Conservation (phyloP, 1,140 invertebrate genomes). For the Euwallacea fornicatus region DNA sequence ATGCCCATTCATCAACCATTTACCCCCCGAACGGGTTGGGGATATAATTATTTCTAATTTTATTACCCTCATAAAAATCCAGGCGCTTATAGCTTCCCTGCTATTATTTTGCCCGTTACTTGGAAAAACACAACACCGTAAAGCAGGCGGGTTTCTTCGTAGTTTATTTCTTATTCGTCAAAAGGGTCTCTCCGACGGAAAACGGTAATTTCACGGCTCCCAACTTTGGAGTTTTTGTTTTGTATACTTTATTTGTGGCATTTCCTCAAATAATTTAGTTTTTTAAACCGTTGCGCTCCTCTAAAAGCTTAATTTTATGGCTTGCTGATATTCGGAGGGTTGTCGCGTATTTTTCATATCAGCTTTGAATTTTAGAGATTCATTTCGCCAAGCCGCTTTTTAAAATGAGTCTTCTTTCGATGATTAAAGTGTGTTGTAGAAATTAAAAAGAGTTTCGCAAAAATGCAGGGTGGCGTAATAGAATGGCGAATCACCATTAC, state of each 20-base stretch:
- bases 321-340: constrained; percentile 24
- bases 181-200: constrained; percentile 11
- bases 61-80: neutral
- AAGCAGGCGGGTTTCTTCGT: neutral
- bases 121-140: constrained; percentile 15
- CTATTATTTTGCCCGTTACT: constrained; percentile 8
- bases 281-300: constrained; percentile 28
- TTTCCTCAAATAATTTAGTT: constrained; percentile 32
- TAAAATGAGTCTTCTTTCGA: too few species aligned
- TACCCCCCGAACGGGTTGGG: neutral
- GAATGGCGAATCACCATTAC: too few species aligned
- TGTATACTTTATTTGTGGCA: constrained; percentile 26
- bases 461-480: too few species aligned
- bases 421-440: too few species aligned
- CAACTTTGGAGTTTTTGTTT: constrained; percentile 33
- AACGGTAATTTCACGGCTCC: constrained; percentile 28
- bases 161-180: constrained; percentile 29
- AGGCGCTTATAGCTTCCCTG: constrained; percentile 1
- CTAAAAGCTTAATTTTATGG: constrained; percentile 34
- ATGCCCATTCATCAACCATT: neutral
- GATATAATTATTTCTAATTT: constrained; percentile 4
- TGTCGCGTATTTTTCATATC: constrained; percentile 6
- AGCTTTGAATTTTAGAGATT: neutral
- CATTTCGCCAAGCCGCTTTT: too few species aligned
- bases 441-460: too few species aligned